Base-by-base conservation (phyloP, 2,888 invertebrate genomes). In the Uloborus plumipes region DNA sequence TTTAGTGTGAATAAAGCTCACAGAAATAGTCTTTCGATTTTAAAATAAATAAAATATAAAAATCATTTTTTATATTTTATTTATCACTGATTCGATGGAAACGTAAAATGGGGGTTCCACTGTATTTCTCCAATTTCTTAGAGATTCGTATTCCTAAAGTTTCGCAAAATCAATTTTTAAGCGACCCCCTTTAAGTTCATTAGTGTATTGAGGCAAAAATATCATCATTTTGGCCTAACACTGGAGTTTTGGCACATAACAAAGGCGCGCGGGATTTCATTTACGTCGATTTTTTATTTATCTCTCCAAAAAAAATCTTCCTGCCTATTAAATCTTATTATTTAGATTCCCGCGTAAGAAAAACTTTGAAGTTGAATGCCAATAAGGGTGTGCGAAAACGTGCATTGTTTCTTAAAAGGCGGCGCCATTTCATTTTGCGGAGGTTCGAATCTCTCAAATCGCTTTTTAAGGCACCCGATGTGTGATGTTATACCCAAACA, bases 361-460 rank as follows among this genome's bases (percentile, higher is more conserved):
- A 65, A 65, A 65, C n/a, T 49, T 18, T 11, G 9, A 14, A 14
- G 49, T 6, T 11, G 64, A 16, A 20, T 26, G 18, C 16, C n/a
- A 49, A 26, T 31, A 49, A 64, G 73, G 73, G 64, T 73, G 73
- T 73, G 73, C 53, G 31, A 47, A 64, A 53, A 64, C 53, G 73
- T 73, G 64, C 62, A 39, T 50, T 22, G 53, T n/a, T 39, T 53
- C 31, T 7, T 18, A 72, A 62, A 20, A 22, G 51, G 47, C 53
- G 53, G 39, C 53, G 64, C 49, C 49, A 22, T 53, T 64, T 51
- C 20, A 16, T 66, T 66, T 51, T 62, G 26, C 16, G 22, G 18
- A 18, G 31, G 39, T 70, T 77, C 55, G 70, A 77, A 70, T 77
- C 47, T 49, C 70, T 70, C 70, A 77, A 77, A 70, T 26, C 55